Base-by-base conservation (phyloP, 1,140 invertebrate genomes). In the Drosophila ercepeae region DNA sequence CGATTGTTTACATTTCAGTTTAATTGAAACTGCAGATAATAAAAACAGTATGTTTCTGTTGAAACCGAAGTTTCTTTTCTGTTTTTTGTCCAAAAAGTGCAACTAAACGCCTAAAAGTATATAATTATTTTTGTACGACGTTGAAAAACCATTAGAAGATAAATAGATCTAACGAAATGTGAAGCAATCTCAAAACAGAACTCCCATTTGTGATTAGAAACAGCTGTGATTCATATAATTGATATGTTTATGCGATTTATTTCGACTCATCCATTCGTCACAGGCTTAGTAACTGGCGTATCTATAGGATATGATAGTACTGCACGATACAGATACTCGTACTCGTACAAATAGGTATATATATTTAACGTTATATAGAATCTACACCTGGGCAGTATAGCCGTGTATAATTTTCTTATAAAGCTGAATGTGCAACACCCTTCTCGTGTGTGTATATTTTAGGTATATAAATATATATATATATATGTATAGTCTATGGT, bases 161-260 rank as follows among this genome's bases (percentile, higher is more conserved):
- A n/a, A n/a, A n/a, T n/a, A n/a, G n/a, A n/a, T n/a, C n/a, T n/a
- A n/a, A n/a, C n/a, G n/a, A n/a, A n/a, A n/a, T n/a, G n/a, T n/a
- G 6, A 27, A 27, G 7, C 7, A 27, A 27, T 0, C 9, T 9
- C 2, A 32, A 32, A 32, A n/a, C 3, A 9, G 7, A 27, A 9
- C 7, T 8, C 25, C 25, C 25, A 8, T 32, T 8, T 11, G 29
- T 9, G 3, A 32, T 4, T 11, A 11, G 29, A 32, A 32, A 32
- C 9, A 32, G 9, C 9, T 32, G 29, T 32, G 11, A 11, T 3
- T 32, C 29, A n/a, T n/a, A 32, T n/a, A n/a, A 32, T 34, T 27
- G 64, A 69, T 69, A 69, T 69, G 65, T 55, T 68, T 69, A 52
- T 57, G 65, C 64, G 29, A 19, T 69, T 69, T 69, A 57, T 69